Base-by-base conservation (phyloP, 2,113 vertebrate species). In the Oryzias woworae region DNA sequence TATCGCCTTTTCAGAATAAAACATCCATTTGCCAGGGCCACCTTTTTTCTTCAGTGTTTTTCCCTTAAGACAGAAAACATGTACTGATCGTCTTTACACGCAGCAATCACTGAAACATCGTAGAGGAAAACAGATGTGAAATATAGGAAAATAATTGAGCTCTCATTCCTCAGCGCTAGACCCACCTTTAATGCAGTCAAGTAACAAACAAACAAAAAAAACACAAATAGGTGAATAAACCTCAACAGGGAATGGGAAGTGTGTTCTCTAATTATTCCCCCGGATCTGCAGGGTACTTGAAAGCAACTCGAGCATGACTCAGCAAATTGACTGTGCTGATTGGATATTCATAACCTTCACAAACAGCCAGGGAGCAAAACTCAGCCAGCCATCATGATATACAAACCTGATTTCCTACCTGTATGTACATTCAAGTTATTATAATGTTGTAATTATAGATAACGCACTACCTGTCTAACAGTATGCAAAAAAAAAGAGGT, bases 251-350 rank as follows among this genome's bases (percentile, higher is more conserved):
- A 85, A 67, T 66, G 55, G 69, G 64, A 69, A 75, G 45, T 20
- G 62, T 64, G 80, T 78, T 81, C 62, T 74, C 85, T 89, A 88
- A 91, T 90, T 86, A 87, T 77, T 82, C 81, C 78, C 61, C 49
- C 1, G 54, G 72, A 82, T 72, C 85, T 68, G 51, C 63, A 26
- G 83, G 82, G 81, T 86, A 83, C 88, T 90, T 85, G 80, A 89
- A 89, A 82, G 80, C 82, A 80, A 79, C 76, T 79, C 62, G 68
- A 84, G 79, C 85, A 88, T 91, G 89, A 92, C 87, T 92, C 90
- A 85, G 90, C 89, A 90, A 91, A 90, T 86, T 87, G 85, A 85
- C 78, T 84, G 80, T 69, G 78, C 85, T 87, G 89, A 92, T 89
- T 89, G 88, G 83, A 85, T 87, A 89, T 90, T 85, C 80, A 89